These are phyloP conservation scores for Mandrillus leucophaeus DNA, from an alignment of 2,113 vertebrate genomes.

Conservation along the genomic window DNA sequence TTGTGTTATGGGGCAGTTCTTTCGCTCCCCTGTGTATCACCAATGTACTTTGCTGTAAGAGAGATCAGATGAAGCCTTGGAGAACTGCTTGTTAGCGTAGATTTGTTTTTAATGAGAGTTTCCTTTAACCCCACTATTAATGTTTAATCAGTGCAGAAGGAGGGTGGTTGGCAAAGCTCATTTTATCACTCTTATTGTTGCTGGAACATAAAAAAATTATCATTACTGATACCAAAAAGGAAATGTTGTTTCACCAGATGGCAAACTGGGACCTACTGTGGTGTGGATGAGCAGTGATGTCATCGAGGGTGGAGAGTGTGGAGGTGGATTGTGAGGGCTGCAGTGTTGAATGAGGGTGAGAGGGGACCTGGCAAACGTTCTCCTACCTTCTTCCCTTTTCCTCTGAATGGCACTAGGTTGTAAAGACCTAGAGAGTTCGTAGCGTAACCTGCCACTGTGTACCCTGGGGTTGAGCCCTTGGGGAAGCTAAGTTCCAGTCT, in stretches of 20 bases:
- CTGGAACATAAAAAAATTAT: neutral
- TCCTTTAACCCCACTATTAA: neutral
- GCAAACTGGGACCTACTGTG: neutral
- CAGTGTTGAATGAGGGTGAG: neutral
- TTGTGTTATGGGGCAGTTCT: neutral
- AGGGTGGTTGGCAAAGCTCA: neutral
- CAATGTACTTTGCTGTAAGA: neutral
- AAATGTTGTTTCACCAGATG: neutral
- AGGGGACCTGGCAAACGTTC: neutral
- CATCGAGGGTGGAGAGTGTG: neutral
- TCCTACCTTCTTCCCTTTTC: neutral
- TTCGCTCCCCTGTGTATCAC: neutral
- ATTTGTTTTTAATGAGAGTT: neutral
- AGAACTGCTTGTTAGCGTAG: neutral
- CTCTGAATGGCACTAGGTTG: neutral
- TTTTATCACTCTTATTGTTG: conserved; percentile 19
- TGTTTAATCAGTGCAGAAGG: neutral
- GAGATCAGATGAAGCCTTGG: neutral
- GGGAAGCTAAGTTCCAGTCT: neutral
- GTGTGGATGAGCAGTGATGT: neutral
- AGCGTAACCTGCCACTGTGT: neutral
- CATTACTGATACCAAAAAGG: neutral
- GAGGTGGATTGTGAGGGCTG: neutral
- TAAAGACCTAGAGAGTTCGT: neutral
- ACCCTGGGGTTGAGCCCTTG: neutral